A percentile compares a stretch with the other conserved stretches of the same genome.
These are phyloP conservation scores for Euclidia mi DNA, from an alignment of 2,888 invertebrate genomes.

Conservation along the genomic window DNA sequence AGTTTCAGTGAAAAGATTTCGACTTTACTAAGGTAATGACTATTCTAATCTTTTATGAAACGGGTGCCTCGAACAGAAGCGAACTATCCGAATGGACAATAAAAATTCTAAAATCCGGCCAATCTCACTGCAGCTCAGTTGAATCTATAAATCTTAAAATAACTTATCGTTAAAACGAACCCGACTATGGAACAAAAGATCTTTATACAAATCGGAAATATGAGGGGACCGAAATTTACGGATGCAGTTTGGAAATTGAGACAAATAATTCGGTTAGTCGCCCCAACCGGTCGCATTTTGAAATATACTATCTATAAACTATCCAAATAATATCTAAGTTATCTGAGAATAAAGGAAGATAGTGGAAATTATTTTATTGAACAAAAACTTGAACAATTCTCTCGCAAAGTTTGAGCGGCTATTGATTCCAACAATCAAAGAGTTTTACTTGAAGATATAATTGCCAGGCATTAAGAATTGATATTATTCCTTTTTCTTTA, in stretches of 20 bases:
- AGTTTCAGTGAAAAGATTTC: too few species aligned
- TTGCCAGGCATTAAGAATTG: constrained; percentile 22
- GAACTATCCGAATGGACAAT: constrained; percentile 7
- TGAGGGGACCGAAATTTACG: constrained; percentile 40
- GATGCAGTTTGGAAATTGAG: constrained; percentile 44
- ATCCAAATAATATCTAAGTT: constrained; percentile 41
- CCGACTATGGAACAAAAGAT: constrained; percentile 39
- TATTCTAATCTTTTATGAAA: neutral
- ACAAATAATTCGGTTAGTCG: constrained; percentile 50
- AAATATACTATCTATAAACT: constrained; percentile 45
- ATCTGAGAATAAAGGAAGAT: constrained; percentile 36
- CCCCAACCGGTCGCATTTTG: constrained; percentile 38
- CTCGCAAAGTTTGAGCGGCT: constrained; percentile 32
- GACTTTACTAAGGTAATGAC: neutral
- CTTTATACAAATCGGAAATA: constrained; percentile 50
- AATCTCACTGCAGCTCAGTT: constrained; percentile 18
- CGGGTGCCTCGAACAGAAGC: neutral
- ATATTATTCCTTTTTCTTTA: constrained; percentile 19
- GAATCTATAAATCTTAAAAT: constrained; percentile 39
- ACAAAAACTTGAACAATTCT: constrained; percentile 38
- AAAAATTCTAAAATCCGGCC: constrained; percentile 21
- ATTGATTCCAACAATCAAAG: constrained; percentile 39
- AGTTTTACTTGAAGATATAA: constrained; percentile 22
- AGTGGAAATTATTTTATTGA: constrained; percentile 44
- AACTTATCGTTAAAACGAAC: constrained; percentile 45